phyloP scores from a whole-genome alignment of 2,113 vertebrate species.

The Toxotes jaculatrix region DNA sequence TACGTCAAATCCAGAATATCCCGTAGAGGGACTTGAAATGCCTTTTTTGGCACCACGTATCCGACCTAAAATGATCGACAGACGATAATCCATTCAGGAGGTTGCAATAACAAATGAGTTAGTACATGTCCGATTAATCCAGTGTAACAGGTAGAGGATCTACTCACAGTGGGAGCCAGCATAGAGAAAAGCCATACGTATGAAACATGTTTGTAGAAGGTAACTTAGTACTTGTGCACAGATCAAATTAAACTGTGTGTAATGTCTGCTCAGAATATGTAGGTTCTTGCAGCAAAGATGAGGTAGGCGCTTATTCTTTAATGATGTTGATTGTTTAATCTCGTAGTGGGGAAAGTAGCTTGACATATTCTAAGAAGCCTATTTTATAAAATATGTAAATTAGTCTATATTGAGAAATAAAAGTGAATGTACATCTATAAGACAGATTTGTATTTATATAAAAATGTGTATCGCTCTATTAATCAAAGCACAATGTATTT shows the following conservation, averaged over 20 bases:
- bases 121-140: slow-evolving; percentile 26
- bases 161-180: slow-evolving; percentile 55
- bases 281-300: slow-evolving; percentile 35
- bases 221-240: slow-evolving; percentile 49
- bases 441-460: slow-evolving; percentile 80
- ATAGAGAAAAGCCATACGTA: slow-evolving; percentile 79
- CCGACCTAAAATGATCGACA: slow-evolving; percentile 8
- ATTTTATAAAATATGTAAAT: slow-evolving; percentile 81
- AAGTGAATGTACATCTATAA: slow-evolving; percentile 81
- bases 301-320: slow-evolving; percentile 54
- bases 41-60: slow-evolving; percentile 48
- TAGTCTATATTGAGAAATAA: slow-evolving; percentile 75
- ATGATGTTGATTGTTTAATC: slow-evolving; percentile 62
- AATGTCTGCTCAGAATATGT: slow-evolving; percentile 53
- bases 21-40: slow-evolving; percentile 43
- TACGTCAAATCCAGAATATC: slow-evolving; percentile 71
- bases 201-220: slow-evolving; percentile 51
- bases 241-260: slow-evolving; percentile 43
- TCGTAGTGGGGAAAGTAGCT: slow-evolving; percentile 67
- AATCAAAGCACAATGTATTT: slow-evolving; percentile 83
- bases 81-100: slow-evolving; percentile 28
- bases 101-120: slow-evolving; percentile 61
- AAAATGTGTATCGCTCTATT: slow-evolving; percentile 72
- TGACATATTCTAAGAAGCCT: slow-evolving; percentile 74
- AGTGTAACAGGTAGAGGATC: slow-evolving; percentile 31